phyloP scores from a whole-genome alignment of 2,113 vertebrate genomes.

The Tretioscincus oriximinensis region DNA sequence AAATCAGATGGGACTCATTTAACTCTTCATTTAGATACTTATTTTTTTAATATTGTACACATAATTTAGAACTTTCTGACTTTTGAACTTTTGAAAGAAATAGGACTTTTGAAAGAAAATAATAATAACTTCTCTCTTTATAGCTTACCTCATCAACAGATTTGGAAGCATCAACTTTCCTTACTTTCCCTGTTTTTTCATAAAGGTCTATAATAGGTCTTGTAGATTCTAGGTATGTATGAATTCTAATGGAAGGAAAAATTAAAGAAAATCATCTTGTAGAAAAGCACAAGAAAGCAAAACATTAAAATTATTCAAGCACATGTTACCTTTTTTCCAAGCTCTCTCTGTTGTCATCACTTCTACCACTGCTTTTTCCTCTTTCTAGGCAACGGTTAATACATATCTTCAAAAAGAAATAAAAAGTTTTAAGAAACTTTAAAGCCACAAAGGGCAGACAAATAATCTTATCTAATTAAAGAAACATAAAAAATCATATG shows the following conservation, averaged over 20 bases:
- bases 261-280: background rate
- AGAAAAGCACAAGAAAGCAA: slow-evolving; percentile 14
- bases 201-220: slow-evolving; percentile 91
- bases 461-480: slow-evolving; percentile 23
- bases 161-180: slow-evolving; percentile 89
- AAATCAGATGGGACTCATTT: background rate
- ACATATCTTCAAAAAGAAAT: slow-evolving; percentile 79
- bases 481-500: background rate
- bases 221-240: slow-evolving; percentile 93
- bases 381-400: slow-evolving; percentile 90
- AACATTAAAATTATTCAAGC: background rate
- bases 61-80: background rate
- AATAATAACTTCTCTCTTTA: background rate
- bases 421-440: slow-evolving; percentile 32
- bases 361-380: slow-evolving; percentile 92
- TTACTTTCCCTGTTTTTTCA: slow-evolving; percentile 88
- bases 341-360: slow-evolving; percentile 94
- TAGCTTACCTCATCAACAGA: slow-evolving; percentile 85
- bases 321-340: slow-evolving; percentile 88
- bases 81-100: no score
- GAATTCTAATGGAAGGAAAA: slow-evolving; percentile 80
- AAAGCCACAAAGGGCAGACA: background rate
- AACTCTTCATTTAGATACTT: background rate
- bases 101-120: no score
- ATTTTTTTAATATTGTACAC: background rate